Conservation (phyloP, 2,113 vertebrate species). For the Sinocyclocheilus maitianheensis region DNA sequence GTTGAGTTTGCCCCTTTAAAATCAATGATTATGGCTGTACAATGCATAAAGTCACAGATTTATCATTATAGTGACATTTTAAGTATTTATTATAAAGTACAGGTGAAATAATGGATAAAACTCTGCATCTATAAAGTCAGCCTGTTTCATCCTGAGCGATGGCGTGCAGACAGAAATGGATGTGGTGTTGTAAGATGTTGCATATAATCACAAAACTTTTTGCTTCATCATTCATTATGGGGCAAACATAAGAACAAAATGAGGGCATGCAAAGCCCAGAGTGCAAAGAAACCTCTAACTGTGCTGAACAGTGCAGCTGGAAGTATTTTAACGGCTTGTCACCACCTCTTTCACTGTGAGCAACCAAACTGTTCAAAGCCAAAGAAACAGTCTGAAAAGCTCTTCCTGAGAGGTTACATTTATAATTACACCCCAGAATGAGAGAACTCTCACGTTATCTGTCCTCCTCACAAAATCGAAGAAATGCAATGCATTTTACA, state of each 20-base stretch:
- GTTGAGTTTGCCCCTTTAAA: no score
- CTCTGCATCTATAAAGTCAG: neutral
- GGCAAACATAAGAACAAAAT: neutral
- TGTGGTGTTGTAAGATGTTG: conserved; percentile 32
- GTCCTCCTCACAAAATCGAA: neutral
- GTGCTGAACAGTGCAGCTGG: conserved; percentile 71
- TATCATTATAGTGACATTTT: neutral
- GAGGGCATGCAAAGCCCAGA: neutral
- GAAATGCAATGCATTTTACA: neutral
- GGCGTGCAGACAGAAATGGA: neutral
- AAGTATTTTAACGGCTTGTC: conserved; percentile 85
- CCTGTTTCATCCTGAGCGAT: neutral
- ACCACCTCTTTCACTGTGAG: conserved; percentile 80
- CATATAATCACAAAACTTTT: neutral
- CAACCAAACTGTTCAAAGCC: neutral
- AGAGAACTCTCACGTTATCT: neutral
- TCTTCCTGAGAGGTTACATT: neutral
- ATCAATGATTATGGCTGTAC: neutral
- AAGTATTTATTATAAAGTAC: no score
- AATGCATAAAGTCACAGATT: neutral
- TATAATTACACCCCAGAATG: neutral
- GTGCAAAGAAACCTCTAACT: conserved; percentile 80
- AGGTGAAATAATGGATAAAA: neutral
- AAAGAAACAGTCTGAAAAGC: neutral
- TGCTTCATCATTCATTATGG: conserved; percentile 6